A percentile compares a stretch with the other conserved stretches of the same genome.
phyloP scores from a whole-genome alignment of 2,113 vertebrate genomes.

The Leucopsar rothschildi region DNA sequence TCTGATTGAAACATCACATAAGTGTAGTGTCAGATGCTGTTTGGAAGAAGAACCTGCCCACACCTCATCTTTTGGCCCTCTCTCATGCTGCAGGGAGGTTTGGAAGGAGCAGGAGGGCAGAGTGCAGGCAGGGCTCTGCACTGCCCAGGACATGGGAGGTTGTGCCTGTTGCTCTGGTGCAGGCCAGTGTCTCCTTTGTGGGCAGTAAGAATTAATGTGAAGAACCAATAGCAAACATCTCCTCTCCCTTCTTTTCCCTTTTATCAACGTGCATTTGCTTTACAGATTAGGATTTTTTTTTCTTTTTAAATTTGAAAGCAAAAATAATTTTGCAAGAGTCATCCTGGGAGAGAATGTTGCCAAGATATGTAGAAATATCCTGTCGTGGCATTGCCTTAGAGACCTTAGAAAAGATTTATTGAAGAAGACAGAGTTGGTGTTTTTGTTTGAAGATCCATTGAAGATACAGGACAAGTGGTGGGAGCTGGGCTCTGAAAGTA shows the following conservation, averaged over 20 bases:
- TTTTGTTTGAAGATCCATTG: background rate
- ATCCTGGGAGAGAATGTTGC: background rate
- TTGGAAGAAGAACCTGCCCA: background rate
- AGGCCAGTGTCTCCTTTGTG: background rate
- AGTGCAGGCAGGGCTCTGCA: background rate
- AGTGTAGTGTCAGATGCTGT: background rate
- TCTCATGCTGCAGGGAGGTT: background rate
- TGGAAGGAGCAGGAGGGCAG: background rate
- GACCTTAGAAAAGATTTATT: background rate
- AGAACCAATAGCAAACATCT: background rate
- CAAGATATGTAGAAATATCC: background rate
- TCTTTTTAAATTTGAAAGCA: background rate
- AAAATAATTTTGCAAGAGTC: background rate
- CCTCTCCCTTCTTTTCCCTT: background rate
- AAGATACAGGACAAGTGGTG: background rate
- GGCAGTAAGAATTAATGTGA: background rate
- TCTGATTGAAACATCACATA: rapidly evolving
- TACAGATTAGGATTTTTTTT: background rate
- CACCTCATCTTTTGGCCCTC: background rate
- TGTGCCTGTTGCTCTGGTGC: background rate
- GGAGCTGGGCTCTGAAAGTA: background rate
- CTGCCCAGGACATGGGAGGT: rapidly evolving
- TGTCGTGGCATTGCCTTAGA: rapidly evolving
- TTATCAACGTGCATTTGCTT: background rate
- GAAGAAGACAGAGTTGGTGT: background rate